These are phyloP conservation scores for Sinocyclocheilus grahami DNA, from an alignment of 2,113 vertebrate species.

Conservation along the genomic window DNA sequence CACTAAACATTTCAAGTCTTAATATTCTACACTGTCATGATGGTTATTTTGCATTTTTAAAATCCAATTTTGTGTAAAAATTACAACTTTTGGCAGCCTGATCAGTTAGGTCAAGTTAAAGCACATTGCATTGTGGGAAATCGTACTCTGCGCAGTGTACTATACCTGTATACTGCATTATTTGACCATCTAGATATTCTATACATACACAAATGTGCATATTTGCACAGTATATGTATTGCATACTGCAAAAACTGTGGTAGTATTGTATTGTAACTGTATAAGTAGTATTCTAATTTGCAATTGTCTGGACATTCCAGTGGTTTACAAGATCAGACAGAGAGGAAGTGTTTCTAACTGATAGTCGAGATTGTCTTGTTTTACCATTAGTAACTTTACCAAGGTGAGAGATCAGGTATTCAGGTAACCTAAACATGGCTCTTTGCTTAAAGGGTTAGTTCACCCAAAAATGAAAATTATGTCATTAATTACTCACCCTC, in stretches of 20 bases:
- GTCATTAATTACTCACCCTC: no score
- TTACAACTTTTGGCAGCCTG: not conserved
- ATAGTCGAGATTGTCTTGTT: no score
- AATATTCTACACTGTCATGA: not conserved
- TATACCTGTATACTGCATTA: not conserved
- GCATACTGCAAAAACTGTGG: not conserved
- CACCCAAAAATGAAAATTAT: no score
- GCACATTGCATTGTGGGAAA: no score
- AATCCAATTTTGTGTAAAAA: not conserved
- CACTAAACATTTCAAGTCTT: not conserved
- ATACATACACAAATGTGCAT: not conserved
- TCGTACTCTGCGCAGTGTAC: no score
- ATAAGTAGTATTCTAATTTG: not conserved
- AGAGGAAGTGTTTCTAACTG: not conserved
- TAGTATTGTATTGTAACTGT: no score
- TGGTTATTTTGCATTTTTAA: not conserved
- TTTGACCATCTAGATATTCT: not conserved
- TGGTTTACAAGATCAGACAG: no score
- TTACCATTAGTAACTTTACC: not conserved
- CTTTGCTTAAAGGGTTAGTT: no score
- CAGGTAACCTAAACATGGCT: not conserved
- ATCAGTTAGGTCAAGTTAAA: not conserved
- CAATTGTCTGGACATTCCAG: not conserved
- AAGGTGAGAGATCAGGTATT: not conserved
- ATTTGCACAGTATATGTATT: not conserved